Percentiles rank a stretch among this genome's conserved stretches.
Evolutionary conservation across 2,888 invertebrate species (phyloP).

Genomic region (Gymnocheta viridis): DNA sequence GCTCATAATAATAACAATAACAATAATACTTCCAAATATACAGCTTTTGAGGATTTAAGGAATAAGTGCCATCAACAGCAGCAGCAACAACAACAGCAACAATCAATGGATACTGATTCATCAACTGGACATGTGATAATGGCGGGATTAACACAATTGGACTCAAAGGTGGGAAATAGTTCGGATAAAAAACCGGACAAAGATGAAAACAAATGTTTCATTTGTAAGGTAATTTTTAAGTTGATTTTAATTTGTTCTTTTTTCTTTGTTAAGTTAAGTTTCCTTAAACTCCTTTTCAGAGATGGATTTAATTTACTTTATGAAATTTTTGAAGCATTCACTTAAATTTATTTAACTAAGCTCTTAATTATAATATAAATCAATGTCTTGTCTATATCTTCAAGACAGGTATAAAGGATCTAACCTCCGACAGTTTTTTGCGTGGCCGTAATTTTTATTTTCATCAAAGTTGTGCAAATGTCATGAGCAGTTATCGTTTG

Average conservation of each 20-base stretch:
- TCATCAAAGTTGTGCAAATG: conserved; percentile 81
- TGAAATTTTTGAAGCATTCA: neutral
- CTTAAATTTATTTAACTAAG: neutral
- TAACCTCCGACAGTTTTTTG: conserved; percentile 80
- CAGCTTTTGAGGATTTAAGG: conserved; percentile 84
- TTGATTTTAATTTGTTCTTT: conserved; percentile 71
- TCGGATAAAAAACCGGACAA: conserved; percentile 82
- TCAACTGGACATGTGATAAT: conserved; percentile 65
- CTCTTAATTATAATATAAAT: conserved; percentile 34
- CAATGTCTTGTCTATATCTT: conserved; percentile 63
- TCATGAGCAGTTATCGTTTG: conserved; percentile 81
- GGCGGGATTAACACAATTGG: conserved; percentile 80
- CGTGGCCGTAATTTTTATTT: conserved; percentile 81
- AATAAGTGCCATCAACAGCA: conserved; percentile 78
- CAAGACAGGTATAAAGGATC: conserved; percentile 82
- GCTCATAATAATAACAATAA: conserved; percentile 75
- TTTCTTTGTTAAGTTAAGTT: neutral
- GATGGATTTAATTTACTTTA: neutral
- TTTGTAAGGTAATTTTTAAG: conserved; percentile 86
- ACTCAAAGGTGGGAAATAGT: conserved; percentile 82
- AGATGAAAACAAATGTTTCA: conserved; percentile 87
- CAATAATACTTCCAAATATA: conserved; percentile 80
- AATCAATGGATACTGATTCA: conserved; percentile 65
- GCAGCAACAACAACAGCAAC: conserved; percentile 79
- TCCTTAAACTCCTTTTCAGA: neutral